Percentiles rank a stretch among this genome's conserved stretches.
Evolutionary conservation across 2,113 vertebrate species (phyloP).

Genomic region (Ptychochromis oligacanthus): DNA sequence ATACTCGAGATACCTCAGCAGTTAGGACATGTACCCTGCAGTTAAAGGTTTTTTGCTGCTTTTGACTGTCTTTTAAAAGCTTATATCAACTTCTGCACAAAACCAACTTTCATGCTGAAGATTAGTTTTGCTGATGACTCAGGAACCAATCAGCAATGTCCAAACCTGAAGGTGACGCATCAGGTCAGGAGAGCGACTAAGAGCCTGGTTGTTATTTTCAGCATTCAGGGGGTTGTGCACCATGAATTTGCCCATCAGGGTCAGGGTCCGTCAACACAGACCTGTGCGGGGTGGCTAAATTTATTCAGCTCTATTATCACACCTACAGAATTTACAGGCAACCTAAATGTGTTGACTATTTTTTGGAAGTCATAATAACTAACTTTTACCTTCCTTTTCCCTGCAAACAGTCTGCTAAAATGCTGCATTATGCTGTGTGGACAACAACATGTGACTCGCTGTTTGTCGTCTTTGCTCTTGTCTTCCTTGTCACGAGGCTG

Average conservation of each 20-base stretch:
- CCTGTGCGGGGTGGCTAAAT: neutral
- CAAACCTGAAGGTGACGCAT: no score
- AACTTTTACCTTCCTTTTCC: neutral
- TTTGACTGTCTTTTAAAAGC: no score
- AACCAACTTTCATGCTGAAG: no score
- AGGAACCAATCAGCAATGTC: no score
- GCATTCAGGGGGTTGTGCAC: no score
- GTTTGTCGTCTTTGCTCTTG: conserved; percentile 84
- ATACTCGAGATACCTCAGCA: neutral
- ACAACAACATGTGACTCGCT: conserved; percentile 82
- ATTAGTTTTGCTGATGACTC: no score
- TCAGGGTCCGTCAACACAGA: accelerated
- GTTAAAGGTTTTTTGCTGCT: no score
- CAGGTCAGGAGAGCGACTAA: no score
- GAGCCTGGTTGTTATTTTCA: neutral
- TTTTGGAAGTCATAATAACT: neutral
- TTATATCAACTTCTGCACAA: no score
- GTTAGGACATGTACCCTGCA: no score
- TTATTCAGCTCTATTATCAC: neutral
- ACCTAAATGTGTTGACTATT: neutral
- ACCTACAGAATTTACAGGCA: neutral
- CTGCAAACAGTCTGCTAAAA: conserved; percentile 83
- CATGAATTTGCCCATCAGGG: no score
- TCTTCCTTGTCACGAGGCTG: conserved; percentile 87
- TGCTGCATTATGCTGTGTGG: conserved; percentile 89